Base-by-base conservation (phyloP, 1,140 invertebrate genomes). In the Monochamus saltuarius region DNA sequence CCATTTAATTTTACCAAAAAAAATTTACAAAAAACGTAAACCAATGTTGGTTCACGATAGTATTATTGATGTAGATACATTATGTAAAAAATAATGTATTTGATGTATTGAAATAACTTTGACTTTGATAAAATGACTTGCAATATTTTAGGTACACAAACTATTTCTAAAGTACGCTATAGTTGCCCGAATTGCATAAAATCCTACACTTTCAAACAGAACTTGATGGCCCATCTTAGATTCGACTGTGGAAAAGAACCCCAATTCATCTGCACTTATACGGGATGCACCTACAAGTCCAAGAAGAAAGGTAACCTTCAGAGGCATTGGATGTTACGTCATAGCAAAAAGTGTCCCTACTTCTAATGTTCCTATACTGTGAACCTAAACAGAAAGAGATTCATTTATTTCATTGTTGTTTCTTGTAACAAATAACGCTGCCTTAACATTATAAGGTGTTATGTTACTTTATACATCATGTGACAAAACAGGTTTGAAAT, bases 201-300 rank as follows among this genome's bases (percentile, higher is more conserved):
- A 34, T n/a, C 10, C 0, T 62, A 62, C 16, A 34, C 40, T 4
- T 46, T 46, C 36, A 42, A 37, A 37, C 50, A 47, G 1, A 57
- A 62, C 22, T 40, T 62, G 9, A 40, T 14, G 40, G n/a, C 54
- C 10, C 61, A 62, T 35, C 8, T 38, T 1, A 62, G 51, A 9
- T 62, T 40, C 14, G 61, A 88, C 59, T 88, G 86, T 61, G 85
- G 85, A 1, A 82, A 87, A 59, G 77, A 79, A 50, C 76, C 78
- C 6, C 69, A 70, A 58, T 81, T 80, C 62, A 61, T 67, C 7
- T 83, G 81, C 62, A 69, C 72, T 4, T 65, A 56, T 37, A 2
- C 22, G 2, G 22, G 22, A 29, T 73, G 71, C 38, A 63, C 35
- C 7, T 70, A 63, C 38, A 73, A 63, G 47, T 64, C 62, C 1